Conservation (phyloP, 2,888 invertebrate species). For the Microctonus aethiopoides region DNA sequence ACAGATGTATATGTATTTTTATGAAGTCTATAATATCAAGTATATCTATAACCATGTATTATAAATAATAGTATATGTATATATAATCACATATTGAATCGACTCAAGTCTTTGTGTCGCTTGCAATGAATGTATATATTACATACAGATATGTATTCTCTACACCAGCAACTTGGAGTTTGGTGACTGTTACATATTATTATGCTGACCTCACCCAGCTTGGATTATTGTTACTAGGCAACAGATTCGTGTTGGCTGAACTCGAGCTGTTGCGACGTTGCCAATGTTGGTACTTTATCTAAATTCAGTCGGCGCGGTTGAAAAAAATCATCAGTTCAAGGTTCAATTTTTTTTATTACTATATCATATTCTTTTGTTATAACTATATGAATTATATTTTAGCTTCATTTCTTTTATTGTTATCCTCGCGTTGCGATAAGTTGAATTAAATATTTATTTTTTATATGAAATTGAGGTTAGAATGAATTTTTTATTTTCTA, state of each 20-base stretch:
- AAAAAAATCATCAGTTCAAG: constrained; percentile 30
- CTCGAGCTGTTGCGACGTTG: constrained; percentile 45
- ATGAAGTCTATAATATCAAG: too few relatives aligned
- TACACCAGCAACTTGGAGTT: not conserved
- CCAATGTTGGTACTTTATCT: constrained; percentile 26
- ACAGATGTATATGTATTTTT: not conserved
- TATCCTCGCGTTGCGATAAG: too few relatives aligned
- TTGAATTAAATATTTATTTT: too few relatives aligned
- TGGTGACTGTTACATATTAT: not conserved
- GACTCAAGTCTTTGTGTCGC: constrained; percentile 3
- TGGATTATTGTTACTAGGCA: constrained; percentile 44
- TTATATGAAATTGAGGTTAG: too few relatives aligned
- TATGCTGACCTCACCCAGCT: constrained; percentile 43
- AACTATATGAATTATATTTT: not conserved
- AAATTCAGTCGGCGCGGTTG: constrained; percentile 5
- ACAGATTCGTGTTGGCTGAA: constrained; percentile 37
- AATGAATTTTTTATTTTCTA: not conserved
- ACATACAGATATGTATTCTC: not conserved
- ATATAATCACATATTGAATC: not conserved
- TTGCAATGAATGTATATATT: not conserved
- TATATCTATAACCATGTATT: too few relatives aligned
- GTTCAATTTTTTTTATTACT: constrained; percentile 17
- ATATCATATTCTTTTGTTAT: not conserved
- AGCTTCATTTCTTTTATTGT: constrained; percentile 11
- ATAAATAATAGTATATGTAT: too few relatives aligned